Evolutionary conservation across 2,797 vertebrate genomes (phyloP), one percentile per base, ranked within the genome.

Genomic region (Epinephelus coioides): DNA sequence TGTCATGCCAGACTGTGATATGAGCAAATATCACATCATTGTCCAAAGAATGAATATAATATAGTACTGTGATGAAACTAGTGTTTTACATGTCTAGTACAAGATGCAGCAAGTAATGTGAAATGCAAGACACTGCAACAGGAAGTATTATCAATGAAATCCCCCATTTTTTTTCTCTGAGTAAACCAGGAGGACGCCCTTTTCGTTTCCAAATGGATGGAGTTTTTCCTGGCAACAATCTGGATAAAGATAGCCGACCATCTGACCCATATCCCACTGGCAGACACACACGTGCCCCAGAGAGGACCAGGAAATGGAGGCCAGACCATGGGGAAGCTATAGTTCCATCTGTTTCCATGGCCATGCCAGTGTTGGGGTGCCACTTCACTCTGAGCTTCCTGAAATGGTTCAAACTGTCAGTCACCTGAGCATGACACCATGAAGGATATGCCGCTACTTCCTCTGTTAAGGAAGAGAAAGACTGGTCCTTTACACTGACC

Each of bases 201-300:
- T 84, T 91, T 72, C 38, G 49, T 87, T 88, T 84, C 83, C 76
- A 85, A 88, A 87, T 77, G 82, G 70, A 86, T 88, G 79, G 78
- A 88, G 84, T 78, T 89, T 91, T 92, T 92, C 89, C 85, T 93
- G 88, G 89, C 86, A 88, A 62, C 11, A 27, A 73, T 73, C 65
- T 83, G 69, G 78, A 86, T 89, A 88, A 93, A 93, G 91, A 94
- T 89, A 91, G 88, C 62, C 57, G 83, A 88, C 92, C 93, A 95
- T 95, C 93, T 94, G 95, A 95, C 92, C 92, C 88, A 92, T 85
- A 92, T 95, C 92, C 89, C 90, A 94, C 93, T 90, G 90, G 86
- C 91, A 91, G 90, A 91, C 92, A 92, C 73, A 85, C 81, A 90
- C 88, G 84, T 93, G 91, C 90, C 92, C 86, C 84, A 87, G 86